Evolutionary conservation across 2,797 vertebrate species (phyloP).

Genomic region (Uromys caudimaculatus): DNA sequence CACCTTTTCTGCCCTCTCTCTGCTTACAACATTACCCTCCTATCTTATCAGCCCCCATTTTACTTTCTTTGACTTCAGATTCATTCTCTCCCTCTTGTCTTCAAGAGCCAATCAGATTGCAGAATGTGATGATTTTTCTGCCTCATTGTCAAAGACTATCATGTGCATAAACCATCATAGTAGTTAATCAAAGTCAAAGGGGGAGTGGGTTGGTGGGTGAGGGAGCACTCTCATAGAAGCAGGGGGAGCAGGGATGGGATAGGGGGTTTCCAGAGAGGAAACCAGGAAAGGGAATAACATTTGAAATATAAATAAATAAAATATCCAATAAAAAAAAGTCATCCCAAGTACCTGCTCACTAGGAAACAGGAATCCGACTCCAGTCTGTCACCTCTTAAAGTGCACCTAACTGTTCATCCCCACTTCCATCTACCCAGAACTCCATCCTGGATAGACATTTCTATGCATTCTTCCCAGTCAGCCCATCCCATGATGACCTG

Average conservation of each 20-base stretch:
- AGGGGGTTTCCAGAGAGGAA: no score
- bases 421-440: background rate
- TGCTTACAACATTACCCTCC: background rate
- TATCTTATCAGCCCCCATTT: background rate
- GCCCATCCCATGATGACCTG: background rate
- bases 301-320: no score
- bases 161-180: background rate
- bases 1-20: background rate
- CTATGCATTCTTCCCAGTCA: background rate
- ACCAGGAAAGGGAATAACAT: no score
- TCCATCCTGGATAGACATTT: background rate
- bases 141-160: background rate
- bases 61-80: conserved; percentile 14
- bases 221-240: no score
- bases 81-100: background rate
- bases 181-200: background rate
- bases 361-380: background rate
- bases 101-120: background rate
- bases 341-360: background rate
- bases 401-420: background rate
- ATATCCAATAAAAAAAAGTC: background rate
- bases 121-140: background rate
- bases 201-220: no score
- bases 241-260: no score
- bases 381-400: background rate